These are phyloP conservation scores for Thyatira batis DNA, from an alignment of 2,888 invertebrate genomes.

Conservation along the genomic window DNA sequence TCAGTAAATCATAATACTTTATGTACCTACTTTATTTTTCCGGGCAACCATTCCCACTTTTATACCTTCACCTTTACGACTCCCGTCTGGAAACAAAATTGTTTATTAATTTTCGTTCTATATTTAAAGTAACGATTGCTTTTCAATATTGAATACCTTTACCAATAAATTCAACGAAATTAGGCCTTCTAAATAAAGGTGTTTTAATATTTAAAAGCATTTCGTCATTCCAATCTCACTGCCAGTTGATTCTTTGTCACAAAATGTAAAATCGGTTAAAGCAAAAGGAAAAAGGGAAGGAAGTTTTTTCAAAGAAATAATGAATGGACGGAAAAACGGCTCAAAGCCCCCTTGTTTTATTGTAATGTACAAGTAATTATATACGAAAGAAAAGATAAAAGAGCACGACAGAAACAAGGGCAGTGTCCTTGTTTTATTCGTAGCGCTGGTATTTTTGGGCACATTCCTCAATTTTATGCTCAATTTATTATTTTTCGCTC, in stretches of 20 bases:
- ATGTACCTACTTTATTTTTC: not conserved
- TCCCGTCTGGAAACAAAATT: not conserved
- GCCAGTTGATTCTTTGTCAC: not conserved
- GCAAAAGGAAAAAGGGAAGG: not conserved
- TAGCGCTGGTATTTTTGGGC: not conserved
- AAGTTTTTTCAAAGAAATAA: not conserved
- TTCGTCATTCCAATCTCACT: not conserved
- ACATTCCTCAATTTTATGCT: conserved; percentile 10
- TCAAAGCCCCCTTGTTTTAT: not conserved
- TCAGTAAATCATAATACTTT: not conserved
- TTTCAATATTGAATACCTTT: too few relatives aligned
- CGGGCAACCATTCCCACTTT: not conserved
- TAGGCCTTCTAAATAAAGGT: too few relatives aligned
- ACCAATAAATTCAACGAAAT: too few relatives aligned
- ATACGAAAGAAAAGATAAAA: not conserved
- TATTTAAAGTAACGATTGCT: too few relatives aligned
- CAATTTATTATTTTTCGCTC: not conserved
- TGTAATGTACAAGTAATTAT: conserved; percentile 5
- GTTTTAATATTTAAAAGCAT: too few relatives aligned
- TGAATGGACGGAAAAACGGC: not conserved
- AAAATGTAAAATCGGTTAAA: not conserved
- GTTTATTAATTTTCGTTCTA: not conserved
- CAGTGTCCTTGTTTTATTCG: not conserved
- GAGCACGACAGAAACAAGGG: not conserved
- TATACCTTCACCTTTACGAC: not conserved